These are phyloP conservation scores for Marcusenius ussheri DNA, from an alignment of 2,113 vertebrate genomes.

Conservation along the genomic window DNA sequence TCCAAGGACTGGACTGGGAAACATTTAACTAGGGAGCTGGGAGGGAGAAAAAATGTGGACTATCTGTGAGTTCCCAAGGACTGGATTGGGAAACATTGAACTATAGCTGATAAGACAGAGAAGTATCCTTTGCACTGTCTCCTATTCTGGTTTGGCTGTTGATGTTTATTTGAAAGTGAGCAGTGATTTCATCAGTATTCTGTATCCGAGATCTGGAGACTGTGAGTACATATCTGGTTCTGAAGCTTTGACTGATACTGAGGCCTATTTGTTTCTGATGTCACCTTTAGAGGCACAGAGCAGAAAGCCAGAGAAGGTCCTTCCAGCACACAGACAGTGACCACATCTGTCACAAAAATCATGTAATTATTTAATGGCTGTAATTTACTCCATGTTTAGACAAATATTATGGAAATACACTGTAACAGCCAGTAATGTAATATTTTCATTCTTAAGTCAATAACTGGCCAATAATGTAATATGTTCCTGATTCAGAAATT, in stretches of 20 bases:
- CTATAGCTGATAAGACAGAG: not conserved
- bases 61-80: not conserved
- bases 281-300: not conserved
- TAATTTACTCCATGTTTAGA: not conserved
- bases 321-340: not conserved
- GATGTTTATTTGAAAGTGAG: not conserved
- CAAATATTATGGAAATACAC: not conserved
- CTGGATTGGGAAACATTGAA: not conserved
- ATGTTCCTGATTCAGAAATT: not conserved
- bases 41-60: not conserved
- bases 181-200: not conserved
- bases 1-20: not conserved
- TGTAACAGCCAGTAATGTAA: not conserved
- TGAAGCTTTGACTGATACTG: not conserved
- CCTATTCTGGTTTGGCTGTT: not conserved
- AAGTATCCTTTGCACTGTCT: not conserved
- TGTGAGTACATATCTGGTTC: not conserved
- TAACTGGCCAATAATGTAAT: not conserved
- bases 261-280: not conserved
- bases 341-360: constrained; percentile 6
- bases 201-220: not conserved
- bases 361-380: not conserved
- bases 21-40: too few relatives aligned
- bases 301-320: not conserved
- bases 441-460: not conserved